Conservation (phyloP, 2,113 vertebrate genomes). For the Cranoglanis bouderius region DNA sequence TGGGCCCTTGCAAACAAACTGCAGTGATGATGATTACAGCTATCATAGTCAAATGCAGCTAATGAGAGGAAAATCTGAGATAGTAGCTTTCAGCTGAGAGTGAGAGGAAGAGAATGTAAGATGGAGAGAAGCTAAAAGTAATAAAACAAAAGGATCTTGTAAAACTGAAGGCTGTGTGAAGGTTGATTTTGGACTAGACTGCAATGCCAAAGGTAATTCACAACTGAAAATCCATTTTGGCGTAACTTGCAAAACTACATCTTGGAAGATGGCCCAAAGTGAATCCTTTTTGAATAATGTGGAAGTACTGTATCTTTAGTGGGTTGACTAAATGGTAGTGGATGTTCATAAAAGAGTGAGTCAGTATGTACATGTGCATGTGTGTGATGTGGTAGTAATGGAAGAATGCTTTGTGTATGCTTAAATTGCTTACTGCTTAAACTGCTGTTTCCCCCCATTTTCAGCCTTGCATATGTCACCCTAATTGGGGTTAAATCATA, state of each 20-base stretch:
- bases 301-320: neutral
- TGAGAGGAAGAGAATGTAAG: neutral
- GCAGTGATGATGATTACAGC: neutral
- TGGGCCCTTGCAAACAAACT: neutral
- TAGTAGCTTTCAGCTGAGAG: neutral
- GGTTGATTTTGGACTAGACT: neutral
- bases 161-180: neutral
- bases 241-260: neutral
- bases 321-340: neutral
- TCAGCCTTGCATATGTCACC: neutral
- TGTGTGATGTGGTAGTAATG: neutral
- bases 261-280: neutral
- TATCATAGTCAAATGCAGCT: neutral
- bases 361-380: constrained; percentile 10
- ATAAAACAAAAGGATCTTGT: neutral
- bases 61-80: neutral
- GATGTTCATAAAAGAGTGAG: neutral
- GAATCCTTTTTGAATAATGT: neutral
- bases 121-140: neutral
- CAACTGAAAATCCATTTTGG: neutral
- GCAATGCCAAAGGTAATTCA: neutral
- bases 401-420: neutral
- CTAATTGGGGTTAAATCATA: neutral
- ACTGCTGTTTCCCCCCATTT: neutral
- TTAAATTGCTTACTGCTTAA: neutral